phyloP scores from a whole-genome alignment of 2,797 vertebrate species.

The Yasuhikotakia modesta region DNA sequence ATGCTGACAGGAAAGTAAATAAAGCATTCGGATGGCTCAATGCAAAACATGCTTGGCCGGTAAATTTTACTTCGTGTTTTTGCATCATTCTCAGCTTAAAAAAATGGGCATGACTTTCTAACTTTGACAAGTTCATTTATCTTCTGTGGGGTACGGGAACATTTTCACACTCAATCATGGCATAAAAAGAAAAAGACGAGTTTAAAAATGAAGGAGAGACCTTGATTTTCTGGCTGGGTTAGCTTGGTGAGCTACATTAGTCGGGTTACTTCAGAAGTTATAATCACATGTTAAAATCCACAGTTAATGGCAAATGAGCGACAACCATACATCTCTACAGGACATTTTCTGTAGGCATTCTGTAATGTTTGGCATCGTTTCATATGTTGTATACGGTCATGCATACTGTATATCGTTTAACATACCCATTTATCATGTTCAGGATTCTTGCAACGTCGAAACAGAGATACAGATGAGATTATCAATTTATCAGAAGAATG shows the following conservation, averaged over 20 bases:
- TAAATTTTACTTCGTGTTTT: constrained; percentile 23
- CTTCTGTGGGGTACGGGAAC: constrained; percentile 1
- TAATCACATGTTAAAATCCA: constrained; percentile 2
- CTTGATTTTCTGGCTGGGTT: constrained; percentile 4
- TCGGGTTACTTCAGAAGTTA: constrained; percentile 7
- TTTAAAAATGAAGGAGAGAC: constrained; percentile 3
- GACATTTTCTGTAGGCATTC: neutral
- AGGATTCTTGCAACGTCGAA: constrained; percentile 80
- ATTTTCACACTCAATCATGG: constrained; percentile 2
- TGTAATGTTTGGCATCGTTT: constrained; percentile 26
- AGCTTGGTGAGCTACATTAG: constrained; percentile 25
- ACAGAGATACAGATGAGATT: constrained; percentile 76
- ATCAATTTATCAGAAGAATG: no score
- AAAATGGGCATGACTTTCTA: constrained; percentile 2
- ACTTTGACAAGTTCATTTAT: constrained; percentile 41
- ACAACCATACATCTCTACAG: neutral
- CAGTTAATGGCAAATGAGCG: constrained; percentile 16
- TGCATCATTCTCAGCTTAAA: constrained; percentile 18
- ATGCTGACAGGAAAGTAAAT: constrained; percentile 17
- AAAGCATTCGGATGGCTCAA: constrained; percentile 20
- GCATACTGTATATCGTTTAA: constrained; percentile 73
- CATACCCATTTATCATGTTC: constrained; percentile 88
- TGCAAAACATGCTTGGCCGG: constrained; percentile 34
- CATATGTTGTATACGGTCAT: constrained; percentile 61
- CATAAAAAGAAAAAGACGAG: neutral